Conservation (phyloP, 2,797 vertebrate species). For the Platyrinchus mystaceus region DNA sequence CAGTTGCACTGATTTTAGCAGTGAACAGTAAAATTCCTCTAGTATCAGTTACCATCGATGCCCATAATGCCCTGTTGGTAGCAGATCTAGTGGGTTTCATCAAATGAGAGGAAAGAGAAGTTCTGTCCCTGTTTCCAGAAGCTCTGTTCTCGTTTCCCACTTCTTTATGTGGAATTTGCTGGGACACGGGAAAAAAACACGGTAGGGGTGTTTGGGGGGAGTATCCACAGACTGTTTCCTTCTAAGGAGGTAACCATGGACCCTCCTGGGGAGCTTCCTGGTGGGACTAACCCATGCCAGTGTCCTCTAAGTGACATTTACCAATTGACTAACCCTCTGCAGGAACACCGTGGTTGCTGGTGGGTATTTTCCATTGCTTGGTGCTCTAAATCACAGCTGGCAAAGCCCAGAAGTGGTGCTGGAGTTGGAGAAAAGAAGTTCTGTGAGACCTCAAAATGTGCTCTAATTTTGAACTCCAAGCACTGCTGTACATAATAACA, state of each 20-base stretch:
- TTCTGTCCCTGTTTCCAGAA: not conserved
- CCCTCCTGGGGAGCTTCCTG: not conserved
- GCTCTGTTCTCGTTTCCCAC: not conserved
- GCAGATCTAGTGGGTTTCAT: not conserved
- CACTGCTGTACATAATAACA: not conserved
- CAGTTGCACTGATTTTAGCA: not conserved
- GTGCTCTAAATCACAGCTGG: not conserved
- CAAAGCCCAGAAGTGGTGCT: not conserved
- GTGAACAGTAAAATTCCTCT: not conserved
- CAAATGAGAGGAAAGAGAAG: not conserved
- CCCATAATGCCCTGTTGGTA: fast-evolving
- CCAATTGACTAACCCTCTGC: not conserved
- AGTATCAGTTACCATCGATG: not conserved
- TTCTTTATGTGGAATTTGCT: not conserved
- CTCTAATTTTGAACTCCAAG: not conserved
- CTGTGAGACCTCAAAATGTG: not conserved
- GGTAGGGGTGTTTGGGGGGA: not conserved
- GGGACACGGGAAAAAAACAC: not conserved
- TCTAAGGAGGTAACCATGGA: not conserved
- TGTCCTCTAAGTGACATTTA: not conserved
- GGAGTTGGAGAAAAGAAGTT: not conserved
- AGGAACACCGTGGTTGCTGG: not conserved
- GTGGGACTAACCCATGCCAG: not conserved
- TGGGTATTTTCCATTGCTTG: not conserved
- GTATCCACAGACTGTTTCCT: not conserved